Evolutionary conservation across 2,888 invertebrate genomes (phyloP), one percentile per base, ranked within the genome.

Genomic region (Lasioglossum figueresi): DNA sequence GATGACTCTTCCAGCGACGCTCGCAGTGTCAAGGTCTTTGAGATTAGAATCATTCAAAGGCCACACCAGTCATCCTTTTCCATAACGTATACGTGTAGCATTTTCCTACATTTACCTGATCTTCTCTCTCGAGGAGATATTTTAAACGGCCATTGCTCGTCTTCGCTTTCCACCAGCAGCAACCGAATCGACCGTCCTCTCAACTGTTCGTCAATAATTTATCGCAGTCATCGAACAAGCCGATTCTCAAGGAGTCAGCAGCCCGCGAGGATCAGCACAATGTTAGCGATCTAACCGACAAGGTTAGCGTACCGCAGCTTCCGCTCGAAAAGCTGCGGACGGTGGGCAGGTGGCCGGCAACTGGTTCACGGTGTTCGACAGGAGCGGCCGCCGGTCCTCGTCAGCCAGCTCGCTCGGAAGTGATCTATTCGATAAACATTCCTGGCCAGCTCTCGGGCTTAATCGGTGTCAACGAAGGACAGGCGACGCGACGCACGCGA

Each of bases 381-480:
- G 80, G 56, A 59, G 73, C 78, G 78, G 72, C 52, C 31, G 80
- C 68, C 63, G 78, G 52, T 77, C 14, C 81, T 31, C 68, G 85
- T 82, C 82, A 56, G 76, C 63, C 77, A 81, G 80, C 76, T 76
- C 86, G 83, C 48, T 86, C 79, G 76, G 83, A 86, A 87, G 72
- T 77, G 83, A 86, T 84, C 80, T 37, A 76, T 48, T 82, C 87
- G 66, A 86, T 83, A 76, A 86, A 80, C 84, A 84, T 89, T 84
- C 80, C 75, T 76, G 31, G 12, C 19, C 31, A 16, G 27, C 74
- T 59, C 74, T 59, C 80, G 52, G 45, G 82, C 68, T 89, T 84
- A 88, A 89, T 89, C 89, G 89, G 81, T 84, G 89, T 89, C 89
- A 86, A 89, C 82, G 82, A 88, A 79, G 88, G 77, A 83, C 84